Percentiles rank a stretch among this genome's conserved stretches.
Conservation (phyloP, 2,888 invertebrate genomes). For the Acrobeloides nanus region DNA sequence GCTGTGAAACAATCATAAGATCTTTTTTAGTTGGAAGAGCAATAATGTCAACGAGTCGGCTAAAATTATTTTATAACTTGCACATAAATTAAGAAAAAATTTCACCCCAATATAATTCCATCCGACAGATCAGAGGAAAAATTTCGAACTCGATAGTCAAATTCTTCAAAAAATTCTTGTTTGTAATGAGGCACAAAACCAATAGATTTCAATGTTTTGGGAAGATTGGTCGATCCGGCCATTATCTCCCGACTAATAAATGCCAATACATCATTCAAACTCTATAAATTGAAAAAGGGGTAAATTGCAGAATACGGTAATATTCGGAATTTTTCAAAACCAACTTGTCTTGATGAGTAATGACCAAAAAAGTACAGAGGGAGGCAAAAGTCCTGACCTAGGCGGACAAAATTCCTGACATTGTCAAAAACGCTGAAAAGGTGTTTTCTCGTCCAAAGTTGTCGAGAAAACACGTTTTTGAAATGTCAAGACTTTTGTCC, state of each 20-base stretch:
- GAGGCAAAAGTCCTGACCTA: too few species aligned
- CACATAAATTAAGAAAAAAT: neutral
- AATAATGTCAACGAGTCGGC: constrained; percentile 4
- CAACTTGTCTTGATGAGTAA: too few species aligned
- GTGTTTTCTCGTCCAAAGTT: too few species aligned
- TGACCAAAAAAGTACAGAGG: too few species aligned
- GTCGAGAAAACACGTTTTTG: too few species aligned
- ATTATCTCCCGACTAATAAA: constrained; percentile 12
- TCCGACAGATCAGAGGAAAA: constrained; percentile 7
- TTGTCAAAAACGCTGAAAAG: too few species aligned
- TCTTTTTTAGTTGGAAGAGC: neutral
- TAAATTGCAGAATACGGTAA: too few species aligned
- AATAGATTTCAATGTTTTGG: constrained; percentile 3
- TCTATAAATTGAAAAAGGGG: too few species aligned
- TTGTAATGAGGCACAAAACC: constrained; percentile 6
- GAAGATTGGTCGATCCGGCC: constrained; percentile 3
- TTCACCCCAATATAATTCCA: constrained; percentile 7
- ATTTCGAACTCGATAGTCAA: constrained; percentile 5
- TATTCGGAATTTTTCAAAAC: too few species aligned
- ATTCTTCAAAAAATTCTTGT: constrained; percentile 8
- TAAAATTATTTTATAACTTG: constrained; percentile 1
- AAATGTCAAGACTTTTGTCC: too few species aligned
- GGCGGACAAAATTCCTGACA: too few species aligned
- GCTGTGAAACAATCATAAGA: neutral
- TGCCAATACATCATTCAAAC: constrained; percentile 7